A percentile compares a stretch with the other conserved stretches of the same genome.
Conservation (phyloP, 2,797 vertebrate genomes). For the Sebastes taczanowskii region DNA sequence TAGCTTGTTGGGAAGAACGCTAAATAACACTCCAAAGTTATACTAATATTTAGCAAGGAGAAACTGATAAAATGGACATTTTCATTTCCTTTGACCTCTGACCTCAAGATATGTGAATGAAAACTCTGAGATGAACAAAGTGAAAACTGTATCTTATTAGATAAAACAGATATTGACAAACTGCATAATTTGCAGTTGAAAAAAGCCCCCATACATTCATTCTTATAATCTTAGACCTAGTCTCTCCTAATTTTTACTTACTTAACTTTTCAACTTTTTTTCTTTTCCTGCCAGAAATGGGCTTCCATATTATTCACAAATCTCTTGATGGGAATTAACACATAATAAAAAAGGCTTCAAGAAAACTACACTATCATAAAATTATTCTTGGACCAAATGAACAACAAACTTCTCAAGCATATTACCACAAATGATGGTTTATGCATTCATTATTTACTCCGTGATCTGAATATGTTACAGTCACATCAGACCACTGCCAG, state of each 20-base stretch:
- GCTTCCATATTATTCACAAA: background rate
- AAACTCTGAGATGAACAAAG: no score
- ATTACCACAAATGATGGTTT: slow-evolving; percentile 18
- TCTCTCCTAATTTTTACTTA: background rate
- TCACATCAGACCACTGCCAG: background rate
- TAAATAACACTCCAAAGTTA: no score
- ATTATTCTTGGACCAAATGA: background rate
- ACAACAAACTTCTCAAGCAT: background rate
- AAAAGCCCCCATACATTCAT: background rate
- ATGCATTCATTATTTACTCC: slow-evolving; percentile 6
- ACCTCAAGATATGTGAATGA: no score
- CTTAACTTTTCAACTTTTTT: background rate
- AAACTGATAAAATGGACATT: no score
- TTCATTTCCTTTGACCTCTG: no score
- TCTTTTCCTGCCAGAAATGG: background rate
- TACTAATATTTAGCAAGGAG: rapidly evolving
- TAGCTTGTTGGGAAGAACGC: no score
- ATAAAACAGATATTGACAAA: no score
- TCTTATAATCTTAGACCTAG: background rate
- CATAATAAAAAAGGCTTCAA: slow-evolving; percentile 1
- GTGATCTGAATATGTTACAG: background rate
- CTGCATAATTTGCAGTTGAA: no score
- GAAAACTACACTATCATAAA: background rate
- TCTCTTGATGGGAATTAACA: background rate
- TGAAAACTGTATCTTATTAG: no score